These are phyloP conservation scores for Drosophila bipectinata DNA, from an alignment of 1,140 invertebrate genomes.

Conservation along the genomic window DNA sequence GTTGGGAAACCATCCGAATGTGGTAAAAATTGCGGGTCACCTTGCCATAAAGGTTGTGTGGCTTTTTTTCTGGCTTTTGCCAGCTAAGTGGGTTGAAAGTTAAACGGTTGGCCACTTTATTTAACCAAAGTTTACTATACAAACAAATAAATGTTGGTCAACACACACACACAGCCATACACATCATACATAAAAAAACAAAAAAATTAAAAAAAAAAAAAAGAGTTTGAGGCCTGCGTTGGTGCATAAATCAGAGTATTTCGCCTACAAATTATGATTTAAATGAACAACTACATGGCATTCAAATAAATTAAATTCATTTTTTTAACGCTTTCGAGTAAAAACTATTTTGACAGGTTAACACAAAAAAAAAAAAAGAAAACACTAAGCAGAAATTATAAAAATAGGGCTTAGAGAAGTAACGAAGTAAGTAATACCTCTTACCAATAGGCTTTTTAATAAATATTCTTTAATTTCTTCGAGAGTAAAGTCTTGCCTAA, in stretches of 20 bases:
- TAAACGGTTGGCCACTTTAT: slow-evolving; percentile 80
- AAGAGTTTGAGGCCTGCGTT: background rate
- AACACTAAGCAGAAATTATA: background rate
- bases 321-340: slow-evolving; percentile 10
- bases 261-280: slow-evolving; percentile 51
- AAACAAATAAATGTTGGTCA: slow-evolving; percentile 78
- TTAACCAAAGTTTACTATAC: slow-evolving; percentile 81
- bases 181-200: slow-evolving; percentile 6
- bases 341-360: slow-evolving; percentile 38
- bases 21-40: slow-evolving; percentile 57
- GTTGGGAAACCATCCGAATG: slow-evolving; percentile 55
- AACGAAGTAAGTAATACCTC: no score
- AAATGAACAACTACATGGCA: slow-evolving; percentile 43
- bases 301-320: slow-evolving; percentile 30
- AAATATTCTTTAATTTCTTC: no score
- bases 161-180: slow-evolving; percentile 25
- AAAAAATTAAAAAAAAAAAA: slow-evolving; percentile 9
- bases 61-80: slow-evolving; percentile 15
- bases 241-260: slow-evolving; percentile 40
- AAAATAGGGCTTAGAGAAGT: no score
- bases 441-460: no score
- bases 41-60: slow-evolving; percentile 50
- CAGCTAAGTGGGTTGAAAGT: slow-evolving; percentile 45
- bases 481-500: no score
- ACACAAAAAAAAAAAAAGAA: background rate